Base-by-base conservation (phyloP, 2,797 vertebrate genomes). In the Chelon labrosus region DNA sequence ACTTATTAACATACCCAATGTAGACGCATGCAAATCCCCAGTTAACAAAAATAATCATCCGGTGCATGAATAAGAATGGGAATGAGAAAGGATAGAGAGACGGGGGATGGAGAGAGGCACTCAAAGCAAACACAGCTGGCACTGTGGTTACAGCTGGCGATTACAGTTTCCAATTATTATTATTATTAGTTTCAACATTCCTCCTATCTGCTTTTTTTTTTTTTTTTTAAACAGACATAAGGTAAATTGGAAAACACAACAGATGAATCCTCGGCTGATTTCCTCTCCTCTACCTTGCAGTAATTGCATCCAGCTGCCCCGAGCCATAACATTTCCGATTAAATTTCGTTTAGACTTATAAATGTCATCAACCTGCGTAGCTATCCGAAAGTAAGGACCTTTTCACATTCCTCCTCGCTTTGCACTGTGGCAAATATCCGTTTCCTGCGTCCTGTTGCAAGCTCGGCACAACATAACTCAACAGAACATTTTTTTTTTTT, bases 1-100 rank as follows among this genome's bases (percentile, higher is more conserved):
- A 12, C 17, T 68, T 51, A 81, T 79, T 68, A 81, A 75, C 65
- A 71, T 49, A 64, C 22, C 65, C 47, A 72, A 78, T 73, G 59
- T 1, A 73, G 67, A 85, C 65, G 44, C 49, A 82, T 77, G 73
- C 71, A 86, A 82, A 85, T 77, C 41, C 44, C 31, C 51, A 65
- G 75, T 88, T 84, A 80, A 61, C 47, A 64, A 66, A 74, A 82
- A 82, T 12, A 79, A 77, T 73, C 27, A 81, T 71, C 47, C 64
- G 58, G 55, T 74, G 65, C 65, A 69, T 82, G 57, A 69, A 73
- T 66, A 37, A 47, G 57, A 78, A 79, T 52, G 49, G 35, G 66
- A 64, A 25, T 51, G 55, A 39, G 35, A 38, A 44, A 65, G 41
- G 39, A 1, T 27, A n/a, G n/a, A n/a, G n/a, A n/a, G n/a, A n/a